Percentiles rank a stretch among this genome's conserved stretches.
Conservation (phyloP, 2,797 vertebrate genomes). For the Sebastes trivittatus region DNA sequence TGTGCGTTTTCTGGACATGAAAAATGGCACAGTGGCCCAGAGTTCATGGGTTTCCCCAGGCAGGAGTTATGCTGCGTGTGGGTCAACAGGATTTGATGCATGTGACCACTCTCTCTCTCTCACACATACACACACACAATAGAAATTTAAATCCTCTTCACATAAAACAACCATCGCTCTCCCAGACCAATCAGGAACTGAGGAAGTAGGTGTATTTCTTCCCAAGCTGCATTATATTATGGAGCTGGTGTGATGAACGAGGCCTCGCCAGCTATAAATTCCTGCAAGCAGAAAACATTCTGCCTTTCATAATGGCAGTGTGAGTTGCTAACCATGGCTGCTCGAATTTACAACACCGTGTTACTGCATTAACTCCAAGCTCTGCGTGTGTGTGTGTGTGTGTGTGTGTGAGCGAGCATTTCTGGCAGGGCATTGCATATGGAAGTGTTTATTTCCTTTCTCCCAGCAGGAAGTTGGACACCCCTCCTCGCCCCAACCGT, state of each 20-base stretch:
- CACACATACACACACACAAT: neutral
- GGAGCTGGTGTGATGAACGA: constrained; percentile 42
- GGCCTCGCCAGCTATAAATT: constrained; percentile 44
- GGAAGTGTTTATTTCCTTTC: constrained; percentile 80
- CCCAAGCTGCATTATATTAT: constrained; percentile 9
- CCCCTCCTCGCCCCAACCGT: constrained; percentile 24
- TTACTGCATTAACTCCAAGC: constrained; percentile 28
- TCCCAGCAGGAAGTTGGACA: constrained; percentile 68
- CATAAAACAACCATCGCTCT: neutral
- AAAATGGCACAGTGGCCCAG: constrained; percentile 11
- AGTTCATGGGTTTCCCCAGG: constrained; percentile 40
- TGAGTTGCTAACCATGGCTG: constrained; percentile 39
- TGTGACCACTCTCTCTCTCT: neutral
- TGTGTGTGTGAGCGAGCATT: constrained; percentile 9
- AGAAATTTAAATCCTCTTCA: constrained; percentile 19
- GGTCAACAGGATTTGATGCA: constrained; percentile 14
- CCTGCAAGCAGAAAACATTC: constrained; percentile 38
- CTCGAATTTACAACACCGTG: constrained; percentile 52
- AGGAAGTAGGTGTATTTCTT: constrained; percentile 17
- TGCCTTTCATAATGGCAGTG: constrained; percentile 5
- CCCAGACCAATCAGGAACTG: constrained; percentile 24
- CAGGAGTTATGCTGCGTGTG: constrained; percentile 3
- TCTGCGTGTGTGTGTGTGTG: neutral
- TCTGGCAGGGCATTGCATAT: constrained; percentile 60
- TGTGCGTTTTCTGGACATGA: constrained; percentile 9